These are phyloP conservation scores for Dendronephthya gigantea DNA, from an alignment of 64 coral and sea anemone genomes.

Conservation along the genomic window DNA sequence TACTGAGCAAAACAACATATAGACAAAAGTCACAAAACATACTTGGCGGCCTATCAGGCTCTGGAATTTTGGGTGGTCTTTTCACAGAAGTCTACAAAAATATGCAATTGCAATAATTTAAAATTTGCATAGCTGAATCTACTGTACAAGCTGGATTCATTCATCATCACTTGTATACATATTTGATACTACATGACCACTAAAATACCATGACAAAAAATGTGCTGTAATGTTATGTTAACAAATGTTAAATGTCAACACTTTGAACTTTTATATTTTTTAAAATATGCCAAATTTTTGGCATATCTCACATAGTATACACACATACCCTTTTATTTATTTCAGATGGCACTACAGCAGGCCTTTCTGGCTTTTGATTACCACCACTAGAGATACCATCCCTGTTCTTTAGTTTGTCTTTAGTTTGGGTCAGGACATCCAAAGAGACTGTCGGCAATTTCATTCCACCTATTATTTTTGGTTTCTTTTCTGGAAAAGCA, in stretches of 20 bases:
- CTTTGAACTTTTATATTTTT: too few species aligned
- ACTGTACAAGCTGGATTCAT: too few species aligned
- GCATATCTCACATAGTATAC: too few species aligned
- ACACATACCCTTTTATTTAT: background rate
- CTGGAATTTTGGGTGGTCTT: background rate
- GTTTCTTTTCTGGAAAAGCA: conserved; percentile 13
- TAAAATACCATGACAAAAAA: too few species aligned
- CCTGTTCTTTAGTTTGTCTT: conserved; percentile 54
- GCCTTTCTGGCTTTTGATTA: background rate
- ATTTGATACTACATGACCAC: too few species aligned
- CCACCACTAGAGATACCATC: background rate
- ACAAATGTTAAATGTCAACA: too few species aligned
- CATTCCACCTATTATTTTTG: conserved; percentile 41
- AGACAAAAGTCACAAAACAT: background rate
- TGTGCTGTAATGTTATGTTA: background rate
- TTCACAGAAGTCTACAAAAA: background rate
- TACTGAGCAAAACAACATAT: background rate
- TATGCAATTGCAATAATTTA: background rate
- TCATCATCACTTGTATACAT: too few species aligned
- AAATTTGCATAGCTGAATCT: too few species aligned
- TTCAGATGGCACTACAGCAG: background rate
- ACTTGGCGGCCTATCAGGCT: background rate
- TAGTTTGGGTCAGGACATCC: conserved; percentile 51
- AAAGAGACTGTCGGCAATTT: conserved; percentile 59
- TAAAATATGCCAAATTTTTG: too few species aligned